Percentiles rank a stretch among this genome's conserved stretches.
phyloP scores from a whole-genome alignment of 2,888 invertebrate genomes.

The Lasioglossum marginatum region DNA sequence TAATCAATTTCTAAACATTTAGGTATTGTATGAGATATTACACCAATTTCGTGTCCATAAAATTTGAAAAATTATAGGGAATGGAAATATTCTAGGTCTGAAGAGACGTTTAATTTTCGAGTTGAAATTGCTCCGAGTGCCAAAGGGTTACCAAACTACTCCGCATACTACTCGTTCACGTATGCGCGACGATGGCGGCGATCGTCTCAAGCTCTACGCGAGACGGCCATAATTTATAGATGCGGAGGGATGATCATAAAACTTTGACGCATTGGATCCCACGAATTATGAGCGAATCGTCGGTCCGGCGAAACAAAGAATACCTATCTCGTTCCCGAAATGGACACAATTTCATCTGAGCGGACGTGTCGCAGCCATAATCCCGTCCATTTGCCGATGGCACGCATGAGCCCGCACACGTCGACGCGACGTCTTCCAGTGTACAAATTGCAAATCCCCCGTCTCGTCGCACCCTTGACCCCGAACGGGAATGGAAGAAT shows the following conservation, averaged over 20 bases:
- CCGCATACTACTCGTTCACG: too few relatives aligned
- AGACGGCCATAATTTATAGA: neutral
- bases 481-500: neutral
- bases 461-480: slow-evolving; percentile 2
- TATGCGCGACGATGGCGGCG: neutral
- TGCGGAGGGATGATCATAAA: neutral
- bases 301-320: neutral
- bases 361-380: slow-evolving; percentile 1
- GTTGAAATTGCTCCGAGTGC: too few relatives aligned
- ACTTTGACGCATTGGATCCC: neutral
- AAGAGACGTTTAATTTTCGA: too few relatives aligned
- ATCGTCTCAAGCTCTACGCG: neutral
- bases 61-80: too few relatives aligned
- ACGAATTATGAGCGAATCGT: neutral
- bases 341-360: neutral
- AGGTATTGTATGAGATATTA: too few relatives aligned
- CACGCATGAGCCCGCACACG: neutral
- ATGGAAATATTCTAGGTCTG: too few relatives aligned
- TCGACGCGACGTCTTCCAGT: neutral
- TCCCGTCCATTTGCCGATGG: neutral
- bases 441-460: neutral
- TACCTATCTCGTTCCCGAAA: neutral
- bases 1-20: too few relatives aligned
- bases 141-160: too few relatives aligned
- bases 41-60: too few relatives aligned